Percentiles rank a stretch among this genome's conserved stretches.
These are phyloP conservation scores for Lathamus discolor DNA, from an alignment of 2,113 vertebrate genomes.

Conservation along the genomic window DNA sequence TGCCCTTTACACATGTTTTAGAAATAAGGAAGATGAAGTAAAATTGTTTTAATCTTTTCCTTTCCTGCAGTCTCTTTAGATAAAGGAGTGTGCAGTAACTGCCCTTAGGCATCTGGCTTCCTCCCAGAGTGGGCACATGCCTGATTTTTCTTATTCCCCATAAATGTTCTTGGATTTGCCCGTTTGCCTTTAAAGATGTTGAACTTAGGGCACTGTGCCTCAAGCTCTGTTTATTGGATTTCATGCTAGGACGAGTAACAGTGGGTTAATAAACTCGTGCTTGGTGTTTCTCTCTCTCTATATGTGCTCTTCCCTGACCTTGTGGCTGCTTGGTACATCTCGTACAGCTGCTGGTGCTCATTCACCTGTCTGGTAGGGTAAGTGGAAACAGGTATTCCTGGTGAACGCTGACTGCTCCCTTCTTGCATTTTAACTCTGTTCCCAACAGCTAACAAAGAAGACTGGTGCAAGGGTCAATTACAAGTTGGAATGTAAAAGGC, in stretches of 20 bases:
- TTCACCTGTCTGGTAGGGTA: not conserved
- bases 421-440: not conserved
- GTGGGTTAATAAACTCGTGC: not conserved
- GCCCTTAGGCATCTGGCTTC: not conserved
- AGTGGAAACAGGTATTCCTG: not conserved
- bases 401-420: not conserved
- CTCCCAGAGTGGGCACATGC: not conserved
- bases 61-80: not conserved
- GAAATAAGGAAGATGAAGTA: not conserved
- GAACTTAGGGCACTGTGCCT: not conserved
- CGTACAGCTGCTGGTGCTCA: not conserved
- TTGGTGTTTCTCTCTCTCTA: not conserved
- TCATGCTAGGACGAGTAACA: conserved; percentile 1
- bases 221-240: not conserved
- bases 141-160: not conserved
- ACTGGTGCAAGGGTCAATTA: not conserved
- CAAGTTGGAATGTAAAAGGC: not conserved
- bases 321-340: not conserved
- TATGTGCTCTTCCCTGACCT: not conserved
- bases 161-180: not conserved
- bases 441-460: not conserved
- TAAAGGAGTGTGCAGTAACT: not conserved
- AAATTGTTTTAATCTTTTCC: conserved; percentile 10
- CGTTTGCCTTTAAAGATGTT: not conserved
- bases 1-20: not conserved